phyloP scores from a whole-genome alignment of 2,113 vertebrate genomes.

The Pseudopipra pipra region DNA sequence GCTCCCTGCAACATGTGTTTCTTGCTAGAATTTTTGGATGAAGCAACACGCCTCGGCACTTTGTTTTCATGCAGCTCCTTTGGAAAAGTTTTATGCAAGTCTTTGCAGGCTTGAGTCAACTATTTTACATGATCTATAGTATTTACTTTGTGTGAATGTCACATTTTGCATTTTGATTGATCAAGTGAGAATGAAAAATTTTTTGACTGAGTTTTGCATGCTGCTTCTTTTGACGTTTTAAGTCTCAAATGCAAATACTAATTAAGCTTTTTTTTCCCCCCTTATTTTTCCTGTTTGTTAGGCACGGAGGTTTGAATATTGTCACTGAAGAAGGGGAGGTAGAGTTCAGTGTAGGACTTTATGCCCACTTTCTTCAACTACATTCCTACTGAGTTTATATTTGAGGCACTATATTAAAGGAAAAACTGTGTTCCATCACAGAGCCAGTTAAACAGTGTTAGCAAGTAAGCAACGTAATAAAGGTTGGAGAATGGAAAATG shows the following conservation, averaged over 20 bases:
- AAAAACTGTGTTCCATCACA: not conserved
- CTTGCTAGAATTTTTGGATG: not conserved
- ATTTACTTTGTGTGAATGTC: not conserved
- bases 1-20: not conserved
- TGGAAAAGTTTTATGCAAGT: not conserved
- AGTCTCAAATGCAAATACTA: not conserved
- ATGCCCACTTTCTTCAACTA: not conserved
- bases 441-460: not conserved
- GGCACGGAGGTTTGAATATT: not conserved
- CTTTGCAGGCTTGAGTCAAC: not conserved
- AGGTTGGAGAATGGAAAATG: not conserved
- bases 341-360: not conserved
- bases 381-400: not conserved
- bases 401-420: not conserved
- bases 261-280: not conserved
- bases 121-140: not conserved
- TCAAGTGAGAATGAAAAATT: not conserved
- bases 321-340: not conserved
- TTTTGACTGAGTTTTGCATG: not conserved
- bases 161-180: not conserved
- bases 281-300: not conserved
- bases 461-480: not conserved
- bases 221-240: not conserved
- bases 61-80: not conserved
- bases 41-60: not conserved